Evolutionary conservation across 2,113 vertebrate genomes (phyloP), one percentile per base, ranked within the genome.

Genomic region (Calidris pugnax): DNA sequence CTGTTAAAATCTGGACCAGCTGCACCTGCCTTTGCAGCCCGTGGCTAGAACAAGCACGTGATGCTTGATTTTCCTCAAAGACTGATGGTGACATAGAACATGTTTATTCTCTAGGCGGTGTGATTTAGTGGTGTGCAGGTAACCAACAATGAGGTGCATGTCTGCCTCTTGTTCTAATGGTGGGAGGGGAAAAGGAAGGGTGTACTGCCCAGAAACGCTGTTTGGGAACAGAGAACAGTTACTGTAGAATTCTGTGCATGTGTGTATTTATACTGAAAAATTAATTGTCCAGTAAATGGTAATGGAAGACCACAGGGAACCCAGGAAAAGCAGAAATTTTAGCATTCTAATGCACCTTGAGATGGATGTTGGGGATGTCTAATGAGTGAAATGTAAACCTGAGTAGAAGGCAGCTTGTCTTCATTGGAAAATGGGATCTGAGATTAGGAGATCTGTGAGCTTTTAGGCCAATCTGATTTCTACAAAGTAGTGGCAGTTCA

Each of bases 1-100:
- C 96, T 95, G 94, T 96, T 78, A 87, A 94, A 90, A 95, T 88
- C 93, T 75, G 93, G 92, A 93, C 62, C 9, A 12, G 77, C 91
- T 79, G 85, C 80, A 91, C 75, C 26, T 33, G 55, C 82, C 59
- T 95, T 89, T 89, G 92, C 94, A 93, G 81, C 88, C 68, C 10
- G 0, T 85, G 80, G 37, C 67, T 73, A 53, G 63, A 91, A 21
- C 50, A 62, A 92, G 90, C 57, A 74, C 3, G 7, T 37, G 72
- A 73, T 74, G 69, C 3, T 26, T 48, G 73, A 64, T 85, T 75
- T 66, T 89, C 89, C 77, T 84, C 72, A 55, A 56, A 59, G 48
- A 24, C 13, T 21, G 57, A 23, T 0, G 4, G 35, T 75, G 79
- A 8, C 22, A 16, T 1, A 48, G 50, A 50, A 45, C 4, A 5